phyloP scores from a whole-genome alignment of 2,888 invertebrate species.

The Cephonodes hylas region DNA sequence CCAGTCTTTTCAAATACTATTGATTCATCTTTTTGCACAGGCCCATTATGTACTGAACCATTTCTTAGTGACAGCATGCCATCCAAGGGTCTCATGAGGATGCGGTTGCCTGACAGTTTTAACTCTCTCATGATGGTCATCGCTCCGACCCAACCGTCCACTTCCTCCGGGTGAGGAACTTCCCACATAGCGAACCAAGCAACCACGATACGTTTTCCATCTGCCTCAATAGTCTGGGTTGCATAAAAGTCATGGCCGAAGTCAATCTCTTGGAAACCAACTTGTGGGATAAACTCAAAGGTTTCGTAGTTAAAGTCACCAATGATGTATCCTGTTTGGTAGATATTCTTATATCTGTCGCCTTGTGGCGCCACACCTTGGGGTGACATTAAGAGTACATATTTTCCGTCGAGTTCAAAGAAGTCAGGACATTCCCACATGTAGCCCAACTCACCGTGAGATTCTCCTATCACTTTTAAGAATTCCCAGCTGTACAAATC shows the following conservation, averaged over 20 bases:
- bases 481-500: slow-evolving; percentile 67
- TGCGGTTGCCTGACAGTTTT: slow-evolving; percentile 44
- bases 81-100: slow-evolving; percentile 61
- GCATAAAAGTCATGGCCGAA: slow-evolving; percentile 77
- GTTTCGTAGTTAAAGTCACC: slow-evolving; percentile 69
- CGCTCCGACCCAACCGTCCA: slow-evolving; percentile 71
- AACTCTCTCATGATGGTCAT: slow-evolving; percentile 68
- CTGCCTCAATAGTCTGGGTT: slow-evolving; percentile 57
- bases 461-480: slow-evolving; percentile 58
- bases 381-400: slow-evolving; percentile 68
- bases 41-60: slow-evolving; percentile 34
- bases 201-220: slow-evolving; percentile 60
- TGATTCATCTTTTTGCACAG: slow-evolving; percentile 32
- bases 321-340: slow-evolving; percentile 69
- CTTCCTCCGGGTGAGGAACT: slow-evolving; percentile 54
- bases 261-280: slow-evolving; percentile 67
- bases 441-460: slow-evolving; percentile 59
- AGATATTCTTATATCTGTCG: slow-evolving; percentile 63
- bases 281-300: slow-evolving; percentile 57
- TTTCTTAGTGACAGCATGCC: slow-evolving; percentile 51
- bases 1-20: slow-evolving; percentile 53
- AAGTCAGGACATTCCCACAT: slow-evolving; percentile 81
- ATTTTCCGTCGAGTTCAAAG: slow-evolving; percentile 67
- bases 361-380: slow-evolving; percentile 65
- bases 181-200: slow-evolving; percentile 77